These are phyloP conservation scores for Epinotia demarniana DNA, from an alignment of 2,888 invertebrate species.

Conservation along the genomic window DNA sequence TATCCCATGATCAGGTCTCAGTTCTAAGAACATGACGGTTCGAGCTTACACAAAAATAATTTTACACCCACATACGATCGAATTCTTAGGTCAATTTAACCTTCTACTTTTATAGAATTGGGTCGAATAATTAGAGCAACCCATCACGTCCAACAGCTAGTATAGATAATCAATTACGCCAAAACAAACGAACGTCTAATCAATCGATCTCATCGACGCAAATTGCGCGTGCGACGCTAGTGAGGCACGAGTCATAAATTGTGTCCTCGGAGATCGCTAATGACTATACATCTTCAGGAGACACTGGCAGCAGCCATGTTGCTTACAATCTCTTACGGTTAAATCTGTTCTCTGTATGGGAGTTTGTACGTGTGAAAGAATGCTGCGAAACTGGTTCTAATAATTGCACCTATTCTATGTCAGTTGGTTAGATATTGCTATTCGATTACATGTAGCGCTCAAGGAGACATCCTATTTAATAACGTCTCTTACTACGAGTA, in stretches of 20 bases:
- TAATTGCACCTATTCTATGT: conserved; percentile 27
- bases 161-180: conserved; percentile 50
- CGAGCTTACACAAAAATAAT: no score
- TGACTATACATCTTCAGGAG: conserved; percentile 28
- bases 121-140: not conserved
- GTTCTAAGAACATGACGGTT: not conserved
- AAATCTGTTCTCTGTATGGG: conserved; percentile 1
- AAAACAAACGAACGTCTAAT: conserved; percentile 53
- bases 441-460: conserved; percentile 29
- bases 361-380: conserved; percentile 10
- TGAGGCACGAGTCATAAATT: conserved; percentile 51
- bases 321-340: conserved; percentile 5
- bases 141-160: conserved; percentile 16
- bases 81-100: not conserved
- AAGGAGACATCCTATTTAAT: conserved; percentile 15
- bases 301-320: conserved; percentile 14
- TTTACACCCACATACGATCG: not conserved
- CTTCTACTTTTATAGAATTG: not conserved
- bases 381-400: conserved; percentile 24
- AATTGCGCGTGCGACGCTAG: conserved; percentile 50
- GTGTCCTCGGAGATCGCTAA: conserved; percentile 18
- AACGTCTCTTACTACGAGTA: conserved; percentile 3
- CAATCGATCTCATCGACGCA: conserved; percentile 51
- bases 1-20: not conserved
- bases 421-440: conserved; percentile 31